These are phyloP conservation scores for Nycticorax nycticorax DNA, from an alignment of 2,113 vertebrate species.

Conservation along the genomic window DNA sequence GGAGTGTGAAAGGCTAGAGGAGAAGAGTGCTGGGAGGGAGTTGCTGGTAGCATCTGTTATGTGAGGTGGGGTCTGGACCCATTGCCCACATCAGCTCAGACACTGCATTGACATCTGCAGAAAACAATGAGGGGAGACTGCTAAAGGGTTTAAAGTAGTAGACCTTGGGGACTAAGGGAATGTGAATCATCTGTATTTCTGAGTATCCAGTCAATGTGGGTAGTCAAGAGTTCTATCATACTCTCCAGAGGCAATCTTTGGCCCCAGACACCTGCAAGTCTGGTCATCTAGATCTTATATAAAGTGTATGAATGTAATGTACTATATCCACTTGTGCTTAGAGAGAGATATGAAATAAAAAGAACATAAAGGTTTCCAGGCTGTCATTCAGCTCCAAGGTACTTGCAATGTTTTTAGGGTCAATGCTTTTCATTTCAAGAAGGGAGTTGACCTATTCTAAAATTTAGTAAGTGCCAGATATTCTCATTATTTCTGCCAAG, in stretches of 20 bases:
- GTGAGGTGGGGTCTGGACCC: not conserved
- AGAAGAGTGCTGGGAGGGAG: not conserved
- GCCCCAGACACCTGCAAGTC: not conserved
- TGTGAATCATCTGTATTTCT: not conserved
- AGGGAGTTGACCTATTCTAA: constrained; percentile 52
- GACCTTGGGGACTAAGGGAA: not conserved
- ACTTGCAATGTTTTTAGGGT: not conserved
- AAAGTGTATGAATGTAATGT: not conserved
- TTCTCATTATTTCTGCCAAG: constrained; percentile 48
- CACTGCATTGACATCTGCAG: not conserved
- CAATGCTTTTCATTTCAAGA: constrained; percentile 4
- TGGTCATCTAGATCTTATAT: not conserved
- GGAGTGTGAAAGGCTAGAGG: not conserved
- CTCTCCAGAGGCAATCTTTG: not conserved
- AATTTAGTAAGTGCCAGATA: constrained; percentile 31
- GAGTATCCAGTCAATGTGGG: not conserved
- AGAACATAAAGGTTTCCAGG: not conserved
- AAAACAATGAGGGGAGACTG: rapidly evolving
- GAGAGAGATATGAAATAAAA: not conserved
- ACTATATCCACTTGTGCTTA: not conserved
- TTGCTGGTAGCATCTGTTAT: not conserved
- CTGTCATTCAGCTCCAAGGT: not conserved
- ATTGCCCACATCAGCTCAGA: not conserved
- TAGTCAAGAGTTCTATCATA: not conserved
- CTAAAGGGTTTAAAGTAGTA: not conserved